phyloP scores from a whole-genome alignment of 2,797 vertebrate genomes.

The Melanotaenia maccullochi region DNA sequence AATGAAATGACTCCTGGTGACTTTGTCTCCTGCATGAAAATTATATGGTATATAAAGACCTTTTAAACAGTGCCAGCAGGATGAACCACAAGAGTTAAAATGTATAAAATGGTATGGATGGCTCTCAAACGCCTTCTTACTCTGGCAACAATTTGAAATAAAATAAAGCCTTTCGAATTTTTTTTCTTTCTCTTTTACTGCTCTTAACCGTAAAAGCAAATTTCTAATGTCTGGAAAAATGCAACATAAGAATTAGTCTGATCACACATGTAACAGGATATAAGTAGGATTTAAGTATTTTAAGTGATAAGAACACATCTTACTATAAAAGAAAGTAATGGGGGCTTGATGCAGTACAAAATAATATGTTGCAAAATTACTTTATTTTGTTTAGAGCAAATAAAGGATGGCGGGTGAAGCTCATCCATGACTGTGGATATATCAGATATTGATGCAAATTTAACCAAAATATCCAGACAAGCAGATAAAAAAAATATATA shows the following conservation, averaged over 20 bases:
- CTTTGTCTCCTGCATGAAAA: constrained; percentile 30
- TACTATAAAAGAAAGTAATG: too few relatives aligned
- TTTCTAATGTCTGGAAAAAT: background rate
- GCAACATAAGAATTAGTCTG: background rate
- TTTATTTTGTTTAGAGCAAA: background rate
- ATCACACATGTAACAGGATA: too few relatives aligned
- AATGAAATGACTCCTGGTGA: constrained; percentile 11
- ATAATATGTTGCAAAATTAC: background rate
- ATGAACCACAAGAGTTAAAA: background rate
- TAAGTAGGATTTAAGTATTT: too few relatives aligned
- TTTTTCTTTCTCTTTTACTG: background rate
- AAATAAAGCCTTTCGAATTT: background rate
- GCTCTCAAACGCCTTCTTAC: background rate
- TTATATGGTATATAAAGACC: background rate
- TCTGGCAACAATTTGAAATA: background rate
- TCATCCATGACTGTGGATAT: background rate
- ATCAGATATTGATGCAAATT: background rate
- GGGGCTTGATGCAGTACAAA: background rate
- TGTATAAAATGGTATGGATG: background rate
- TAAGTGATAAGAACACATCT: too few relatives aligned
- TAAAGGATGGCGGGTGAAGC: background rate
- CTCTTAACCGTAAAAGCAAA: background rate
- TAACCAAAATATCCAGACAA: background rate
- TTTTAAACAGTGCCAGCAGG: background rate
- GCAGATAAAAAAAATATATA: background rate